A percentile compares a stretch with the other conserved stretches of the same genome.
phyloP scores from a whole-genome alignment of 2,888 invertebrate species.

The Prosopocoilus inquinatus region DNA sequence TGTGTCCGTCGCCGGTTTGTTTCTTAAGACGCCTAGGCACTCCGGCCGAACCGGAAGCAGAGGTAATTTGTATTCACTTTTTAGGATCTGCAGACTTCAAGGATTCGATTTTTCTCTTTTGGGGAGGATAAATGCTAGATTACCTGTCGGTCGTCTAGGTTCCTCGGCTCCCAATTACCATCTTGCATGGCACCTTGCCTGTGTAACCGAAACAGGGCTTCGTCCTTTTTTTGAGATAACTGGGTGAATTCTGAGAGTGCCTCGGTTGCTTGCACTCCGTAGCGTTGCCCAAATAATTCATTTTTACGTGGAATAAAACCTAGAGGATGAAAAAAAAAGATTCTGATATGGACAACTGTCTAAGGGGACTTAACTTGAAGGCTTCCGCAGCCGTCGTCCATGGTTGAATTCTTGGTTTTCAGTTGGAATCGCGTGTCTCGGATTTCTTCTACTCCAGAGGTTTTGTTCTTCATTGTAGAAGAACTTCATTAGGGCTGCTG shows the following conservation, averaged over 20 bases:
- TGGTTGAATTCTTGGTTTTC: too few relatives aligned
- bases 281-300: conserved; percentile 69
- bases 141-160: conserved; percentile 61
- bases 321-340: conserved; percentile 32
- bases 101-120: not conserved
- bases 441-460: too few relatives aligned
- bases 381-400: too few relatives aligned
- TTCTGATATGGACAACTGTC: not conserved
- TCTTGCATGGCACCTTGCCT: conserved; percentile 61
- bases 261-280: conserved; percentile 69
- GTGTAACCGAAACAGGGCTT: conserved; percentile 59
- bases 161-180: conserved; percentile 63
- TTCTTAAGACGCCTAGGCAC: conserved; percentile 63
- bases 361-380: too few relatives aligned
- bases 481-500: too few relatives aligned
- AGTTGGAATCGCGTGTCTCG: too few relatives aligned
- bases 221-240: conserved; percentile 58
- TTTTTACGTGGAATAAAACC: conserved; percentile 68
- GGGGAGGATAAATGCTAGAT: conserved; percentile 32
- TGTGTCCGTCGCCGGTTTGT: conserved; percentile 60
- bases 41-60: conserved; percentile 66
- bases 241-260: conserved; percentile 71
- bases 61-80: conserved; percentile 69
- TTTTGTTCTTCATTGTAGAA: too few relatives aligned
- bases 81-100: conserved; percentile 56